Evolutionary conservation across 2,888 invertebrate genomes (phyloP).

Genomic region (Helleia helle): DNA sequence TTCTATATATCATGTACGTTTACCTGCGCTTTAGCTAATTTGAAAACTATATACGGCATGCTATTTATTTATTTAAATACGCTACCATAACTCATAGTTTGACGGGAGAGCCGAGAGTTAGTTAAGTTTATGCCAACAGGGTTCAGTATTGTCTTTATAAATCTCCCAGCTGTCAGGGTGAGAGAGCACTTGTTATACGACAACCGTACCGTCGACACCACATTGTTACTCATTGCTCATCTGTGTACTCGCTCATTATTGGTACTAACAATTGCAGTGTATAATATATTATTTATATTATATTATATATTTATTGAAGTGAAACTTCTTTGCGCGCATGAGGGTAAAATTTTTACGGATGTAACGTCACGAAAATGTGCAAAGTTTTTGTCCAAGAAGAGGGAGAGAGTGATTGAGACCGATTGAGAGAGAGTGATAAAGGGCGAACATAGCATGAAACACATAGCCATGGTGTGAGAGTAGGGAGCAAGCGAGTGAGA

Average conservation of each 20-base stretch:
- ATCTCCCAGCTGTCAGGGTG: slow-evolving; percentile 1
- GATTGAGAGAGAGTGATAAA: too few relatives aligned
- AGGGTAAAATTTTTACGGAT: too few relatives aligned
- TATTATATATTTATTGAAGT: too few relatives aligned
- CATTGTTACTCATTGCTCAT: slow-evolving; percentile 16
- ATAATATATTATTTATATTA: too few relatives aligned
- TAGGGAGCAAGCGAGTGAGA: too few relatives aligned
- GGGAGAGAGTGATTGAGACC: too few relatives aligned
- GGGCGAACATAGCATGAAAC: too few relatives aligned
- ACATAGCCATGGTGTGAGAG: too few relatives aligned
- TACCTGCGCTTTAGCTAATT: neutral
- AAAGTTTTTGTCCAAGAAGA: too few relatives aligned
- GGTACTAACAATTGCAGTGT: neutral
- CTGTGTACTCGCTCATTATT: slow-evolving; percentile 17
- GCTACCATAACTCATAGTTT: neutral
- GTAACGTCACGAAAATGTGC: too few relatives aligned
- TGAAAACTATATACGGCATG: neutral
- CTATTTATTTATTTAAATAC: neutral
- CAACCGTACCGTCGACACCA: slow-evolving; percentile 9
- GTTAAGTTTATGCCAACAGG: slow-evolving; percentile 1
- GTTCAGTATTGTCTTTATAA: slow-evolving; percentile 6
- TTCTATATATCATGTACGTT: neutral
- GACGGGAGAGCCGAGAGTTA: neutral
- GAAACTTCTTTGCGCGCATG: too few relatives aligned
- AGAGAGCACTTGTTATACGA: slow-evolving; percentile 22